These are phyloP conservation scores for Orestias chungarensis DNA, from an alignment of 2,797 vertebrate genomes.

Conservation along the genomic window DNA sequence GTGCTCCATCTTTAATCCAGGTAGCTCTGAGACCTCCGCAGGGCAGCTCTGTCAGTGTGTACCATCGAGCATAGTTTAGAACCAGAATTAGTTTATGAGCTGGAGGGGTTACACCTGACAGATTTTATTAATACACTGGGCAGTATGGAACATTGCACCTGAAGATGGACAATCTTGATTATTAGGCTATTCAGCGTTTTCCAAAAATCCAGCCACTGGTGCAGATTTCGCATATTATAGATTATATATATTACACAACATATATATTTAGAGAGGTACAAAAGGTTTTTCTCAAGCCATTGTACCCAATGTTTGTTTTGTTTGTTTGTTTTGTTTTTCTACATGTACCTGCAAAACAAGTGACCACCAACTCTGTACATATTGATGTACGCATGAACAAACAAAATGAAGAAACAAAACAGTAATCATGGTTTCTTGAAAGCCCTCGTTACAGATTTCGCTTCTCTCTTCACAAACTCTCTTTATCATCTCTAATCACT, in stretches of 20 bases:
- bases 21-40: background rate
- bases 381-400: background rate
- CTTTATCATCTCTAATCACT: background rate
- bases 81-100: background rate
- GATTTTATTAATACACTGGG: background rate
- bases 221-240: background rate
- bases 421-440: background rate
- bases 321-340: background rate
- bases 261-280: background rate
- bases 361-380: background rate
- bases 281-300: background rate
- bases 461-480: background rate
- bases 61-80: background rate
- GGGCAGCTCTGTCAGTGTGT: background rate
- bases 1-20: background rate
- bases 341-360: background rate
- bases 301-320: background rate
- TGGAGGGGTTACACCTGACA: background rate
- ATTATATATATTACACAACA: background rate
- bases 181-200: background rate
- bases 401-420: background rate
- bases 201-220: background rate
- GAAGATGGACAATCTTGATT: background rate
- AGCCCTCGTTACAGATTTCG: background rate
- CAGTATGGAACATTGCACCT: background rate